Evolutionary conservation across 2,797 vertebrate species (phyloP).

Genomic region (Rhinophrynus dorsalis): DNA sequence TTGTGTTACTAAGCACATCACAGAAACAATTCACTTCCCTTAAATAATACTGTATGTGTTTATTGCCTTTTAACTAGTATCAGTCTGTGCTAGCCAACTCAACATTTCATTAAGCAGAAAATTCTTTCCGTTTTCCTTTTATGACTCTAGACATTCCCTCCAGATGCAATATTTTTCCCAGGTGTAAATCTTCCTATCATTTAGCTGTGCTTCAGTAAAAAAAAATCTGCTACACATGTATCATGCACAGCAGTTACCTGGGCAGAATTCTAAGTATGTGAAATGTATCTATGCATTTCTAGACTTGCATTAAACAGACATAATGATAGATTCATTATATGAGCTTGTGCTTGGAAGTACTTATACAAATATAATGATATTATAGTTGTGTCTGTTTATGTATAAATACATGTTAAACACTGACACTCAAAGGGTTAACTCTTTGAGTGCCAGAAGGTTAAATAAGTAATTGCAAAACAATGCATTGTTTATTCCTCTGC

Average conservation of each 20-base stretch:
- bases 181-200: constrained; percentile 52
- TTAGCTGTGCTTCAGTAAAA: constrained; percentile 48
- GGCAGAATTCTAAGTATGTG: constrained; percentile 59
- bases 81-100: neutral
- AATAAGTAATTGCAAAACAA: no score
- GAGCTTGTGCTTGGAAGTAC: constrained; percentile 2
- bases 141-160: constrained; percentile 47
- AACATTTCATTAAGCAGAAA: constrained; percentile 42
- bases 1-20: no score
- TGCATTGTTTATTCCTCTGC: no score
- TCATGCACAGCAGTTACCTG: constrained; percentile 39
- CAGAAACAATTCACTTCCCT: no score
- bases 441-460: no score
- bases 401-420: no score
- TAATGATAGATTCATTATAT: constrained; percentile 24
- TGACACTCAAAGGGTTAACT: no score
- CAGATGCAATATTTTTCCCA: constrained; percentile 50
- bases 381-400: no score
- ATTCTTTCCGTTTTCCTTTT: constrained; percentile 49
- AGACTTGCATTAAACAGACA: constrained; percentile 55
- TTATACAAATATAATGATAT: no score
- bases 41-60: no score
- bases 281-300: constrained; percentile 46
- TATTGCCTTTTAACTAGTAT: no score
- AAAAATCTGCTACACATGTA: constrained; percentile 41